Percentiles rank a stretch among this genome's conserved stretches.
phyloP scores from a whole-genome alignment of 2,113 vertebrate genomes.

The Larimichthys crocea region DNA sequence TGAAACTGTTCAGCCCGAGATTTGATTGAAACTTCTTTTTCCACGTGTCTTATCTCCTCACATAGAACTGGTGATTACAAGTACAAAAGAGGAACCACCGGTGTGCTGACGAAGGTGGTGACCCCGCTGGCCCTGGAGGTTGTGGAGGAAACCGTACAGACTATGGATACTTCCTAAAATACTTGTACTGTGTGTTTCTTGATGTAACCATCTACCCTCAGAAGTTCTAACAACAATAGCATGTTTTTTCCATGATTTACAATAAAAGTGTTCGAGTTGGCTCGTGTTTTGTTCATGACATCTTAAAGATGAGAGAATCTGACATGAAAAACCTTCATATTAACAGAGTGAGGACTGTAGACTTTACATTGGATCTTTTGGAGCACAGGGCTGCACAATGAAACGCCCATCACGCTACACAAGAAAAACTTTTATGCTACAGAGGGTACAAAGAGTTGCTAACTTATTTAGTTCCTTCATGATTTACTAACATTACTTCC shows the following conservation, averaged over 20 bases:
- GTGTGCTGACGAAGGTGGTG: slow-evolving; percentile 81
- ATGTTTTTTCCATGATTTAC: slow-evolving; percentile 68
- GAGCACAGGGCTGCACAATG: no score
- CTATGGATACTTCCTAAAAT: slow-evolving; percentile 89
- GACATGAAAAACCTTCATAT: no score
- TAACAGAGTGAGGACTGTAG: no score
- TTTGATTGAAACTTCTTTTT: background rate
- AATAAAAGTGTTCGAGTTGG: slow-evolving; percentile 73
- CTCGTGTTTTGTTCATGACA: background rate
- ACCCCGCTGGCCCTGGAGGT: slow-evolving; percentile 84
- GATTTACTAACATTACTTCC: no score
- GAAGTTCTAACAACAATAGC: slow-evolving; percentile 5
- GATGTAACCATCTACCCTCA: background rate
- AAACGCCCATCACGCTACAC: no score
- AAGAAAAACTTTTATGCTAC: no score
- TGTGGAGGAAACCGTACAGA: slow-evolving; percentile 87
- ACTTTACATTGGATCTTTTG: no score
- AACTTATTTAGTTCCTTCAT: no score
- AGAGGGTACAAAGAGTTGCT: no score
- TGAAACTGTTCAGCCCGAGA: no score
- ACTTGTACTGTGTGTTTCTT: background rate
- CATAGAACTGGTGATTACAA: slow-evolving; percentile 83
- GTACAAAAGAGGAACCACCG: slow-evolving; percentile 87
- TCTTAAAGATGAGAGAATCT: no score
- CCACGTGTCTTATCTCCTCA: no score